Conservation (phyloP, 1,140 invertebrate genomes). For the Lethocerus indicus region DNA sequence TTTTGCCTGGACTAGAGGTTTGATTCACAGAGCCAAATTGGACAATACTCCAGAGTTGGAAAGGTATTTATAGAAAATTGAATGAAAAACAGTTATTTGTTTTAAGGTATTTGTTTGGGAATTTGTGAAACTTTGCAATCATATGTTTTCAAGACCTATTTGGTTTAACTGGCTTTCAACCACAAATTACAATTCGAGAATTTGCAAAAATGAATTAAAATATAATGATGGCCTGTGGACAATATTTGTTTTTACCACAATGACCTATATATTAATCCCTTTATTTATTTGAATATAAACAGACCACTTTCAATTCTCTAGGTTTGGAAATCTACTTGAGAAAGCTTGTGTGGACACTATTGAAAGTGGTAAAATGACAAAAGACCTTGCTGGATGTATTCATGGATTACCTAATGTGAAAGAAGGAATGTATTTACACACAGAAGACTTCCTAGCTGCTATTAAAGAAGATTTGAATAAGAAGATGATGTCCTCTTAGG, state of each 20-base stretch:
- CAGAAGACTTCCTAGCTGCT: slow-evolving; percentile 70
- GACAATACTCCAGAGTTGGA: slow-evolving; percentile 56
- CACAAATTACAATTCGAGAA: not conserved
- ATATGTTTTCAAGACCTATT: too few relatives aligned
- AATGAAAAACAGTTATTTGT: too few relatives aligned
- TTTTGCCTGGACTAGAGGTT: slow-evolving; percentile 79
- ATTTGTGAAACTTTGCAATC: too few relatives aligned
- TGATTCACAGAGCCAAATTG: slow-evolving; percentile 65
- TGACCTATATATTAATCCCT: not conserved
- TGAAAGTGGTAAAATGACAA: slow-evolving; percentile 78
- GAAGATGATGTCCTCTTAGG: too few relatives aligned
- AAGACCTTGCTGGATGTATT: slow-evolving; percentile 78
- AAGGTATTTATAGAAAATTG: slow-evolving; percentile 23
- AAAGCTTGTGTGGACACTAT: slow-evolving; percentile 70
- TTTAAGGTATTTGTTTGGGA: too few relatives aligned
- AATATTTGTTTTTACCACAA: not conserved
- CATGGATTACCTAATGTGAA: slow-evolving; percentile 60
- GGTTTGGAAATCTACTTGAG: slow-evolving; percentile 38
- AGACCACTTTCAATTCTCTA: slow-evolving; percentile 19
- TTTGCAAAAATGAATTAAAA: not conserved
- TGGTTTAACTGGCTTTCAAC: not conserved
- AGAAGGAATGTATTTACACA: slow-evolving; percentile 64
- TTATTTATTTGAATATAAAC: not conserved
- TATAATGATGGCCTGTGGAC: not conserved
- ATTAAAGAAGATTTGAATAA: slow-evolving; percentile 38